phyloP scores from a whole-genome alignment of 2,113 vertebrate species.

The Forbesichthys papilliferus region DNA sequence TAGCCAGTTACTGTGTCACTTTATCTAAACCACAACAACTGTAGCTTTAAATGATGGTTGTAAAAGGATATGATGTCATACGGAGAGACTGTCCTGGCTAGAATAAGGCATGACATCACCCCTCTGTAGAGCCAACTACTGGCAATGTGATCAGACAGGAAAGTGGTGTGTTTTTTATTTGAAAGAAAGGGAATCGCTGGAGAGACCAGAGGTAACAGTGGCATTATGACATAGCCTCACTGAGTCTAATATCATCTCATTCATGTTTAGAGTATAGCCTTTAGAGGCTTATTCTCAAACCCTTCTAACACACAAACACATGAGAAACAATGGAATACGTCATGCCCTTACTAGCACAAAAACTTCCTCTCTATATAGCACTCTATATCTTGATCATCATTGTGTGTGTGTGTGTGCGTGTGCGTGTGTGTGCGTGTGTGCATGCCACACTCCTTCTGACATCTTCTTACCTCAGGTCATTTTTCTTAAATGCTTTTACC shows the following conservation, averaged over 20 bases:
- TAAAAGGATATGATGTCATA: no score
- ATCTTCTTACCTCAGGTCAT: background rate
- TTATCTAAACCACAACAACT: no score
- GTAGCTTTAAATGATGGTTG: no score
- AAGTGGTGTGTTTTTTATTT: slow-evolving; percentile 3
- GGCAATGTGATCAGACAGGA: slow-evolving; percentile 38
- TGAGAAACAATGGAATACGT: slow-evolving; percentile 39
- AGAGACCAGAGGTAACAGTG: slow-evolving; percentile 6
- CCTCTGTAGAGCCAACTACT: background rate
- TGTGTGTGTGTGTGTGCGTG: background rate
- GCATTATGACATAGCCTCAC: slow-evolving; percentile 30
- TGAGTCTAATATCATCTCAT: slow-evolving; percentile 39
- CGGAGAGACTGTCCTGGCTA: no score
- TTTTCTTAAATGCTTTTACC: background rate
- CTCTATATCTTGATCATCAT: slow-evolving; percentile 6
- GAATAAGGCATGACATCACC: no score
- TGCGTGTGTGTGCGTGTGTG: background rate
- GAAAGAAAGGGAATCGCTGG: background rate
- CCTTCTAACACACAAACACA: slow-evolving; percentile 38
- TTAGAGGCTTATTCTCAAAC: slow-evolving; percentile 47
- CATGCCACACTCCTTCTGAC: background rate
- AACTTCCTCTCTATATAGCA: background rate
- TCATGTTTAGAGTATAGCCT: slow-evolving; percentile 36
- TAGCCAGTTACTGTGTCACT: no score
- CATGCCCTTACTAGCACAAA: slow-evolving; percentile 35